Base-by-base conservation (phyloP, 2,888 invertebrate genomes). In the Monochamus alternatus region DNA sequence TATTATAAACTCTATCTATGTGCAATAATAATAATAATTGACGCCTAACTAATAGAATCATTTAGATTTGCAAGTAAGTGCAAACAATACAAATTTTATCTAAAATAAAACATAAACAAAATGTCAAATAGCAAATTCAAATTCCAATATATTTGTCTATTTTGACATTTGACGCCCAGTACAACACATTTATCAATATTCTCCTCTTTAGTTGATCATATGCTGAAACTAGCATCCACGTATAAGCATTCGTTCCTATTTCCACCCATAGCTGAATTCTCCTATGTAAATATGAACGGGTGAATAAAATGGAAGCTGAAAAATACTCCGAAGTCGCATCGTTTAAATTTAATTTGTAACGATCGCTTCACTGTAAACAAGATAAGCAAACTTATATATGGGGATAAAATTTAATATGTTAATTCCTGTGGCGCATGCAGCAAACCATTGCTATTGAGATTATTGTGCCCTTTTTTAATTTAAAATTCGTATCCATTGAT, bases 291-390 rank as follows among this genome's bases (percentile, higher is more conserved):
- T 60, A 60, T 4, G n/a, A 12, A 22, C 30, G n/a, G 12, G 38
- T 14, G 30, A 69, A 60, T 60, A 30, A 31, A 59, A 31, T 47
- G 58, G 30, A 47, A 59, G 43, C 58, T 14, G 58, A 47, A 69
- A 69, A 60, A 58, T 69, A 30, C 55, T 60, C 47, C n/a, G 47
- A 51, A 69, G 44, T 69, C 44, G 43, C 59, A 22, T 72, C 38
- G 64, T 38, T 64, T 43, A 30, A 73, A 73, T 73, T 73, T 73
- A 73, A 73, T 65, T 72, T 73, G 65, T 65, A 73, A 65, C 73
- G 73, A 73, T 73, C 72, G 59, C 31, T 59, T 65, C 44, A 55
- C 43, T 51, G 65, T 51, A 73, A 73, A 73, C 73, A 64, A 65
- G 73, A 73, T 73, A 73, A 73, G 73, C 59, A 73, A 73, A 73